Base-by-base conservation (phyloP, 1,140 invertebrate species). In the Atta cephalotes region DNA sequence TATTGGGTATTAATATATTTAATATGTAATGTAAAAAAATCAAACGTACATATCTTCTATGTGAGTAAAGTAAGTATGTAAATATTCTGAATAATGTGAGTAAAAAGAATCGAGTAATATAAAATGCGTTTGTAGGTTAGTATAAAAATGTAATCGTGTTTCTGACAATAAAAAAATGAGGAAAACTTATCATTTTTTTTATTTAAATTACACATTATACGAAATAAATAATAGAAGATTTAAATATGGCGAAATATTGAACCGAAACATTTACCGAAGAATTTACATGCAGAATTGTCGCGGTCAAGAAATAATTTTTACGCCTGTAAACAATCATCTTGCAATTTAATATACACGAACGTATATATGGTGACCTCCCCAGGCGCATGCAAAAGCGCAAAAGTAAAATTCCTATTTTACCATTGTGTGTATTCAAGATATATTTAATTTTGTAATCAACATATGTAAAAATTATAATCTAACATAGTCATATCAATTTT, bases 361-460 rank as follows among this genome's bases (percentile, higher is more conserved):
- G 79, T 28, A 71, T 58, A 3, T 28, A 81, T 49, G 51, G 53
- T 60, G 21, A 71, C 12, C 31, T 45, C 3, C 4, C 21, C 16
- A 81, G 79, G 79, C 31, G 79, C 79, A 58, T 12, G 6, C 35
- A 60, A 56, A 70, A 70, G 2, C 1, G 2, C 5, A 39, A 25
- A 25, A 45, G 0, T 80, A 39, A 12, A 56, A 58, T n/a, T 45
- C 39, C 2, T 6, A 14, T 6, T 66, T 49, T 21, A 4, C 35
- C 45, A 39, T 39, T 5, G 45, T 58, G 6, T 58, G 9, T 35
- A 35, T 21, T 21, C 9, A n/a, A 77, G n/a, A 45, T 45, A 53
- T 12, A 6, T 72, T 10, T 72, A 72, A 72, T 74, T 39, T 58
- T 31, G 0, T 45, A 76, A 45, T 78, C 3, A 10, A 9, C 9